Evolutionary conservation across 1,140 invertebrate genomes (phyloP).

Genomic region (Neodiprion lecontei): DNA sequence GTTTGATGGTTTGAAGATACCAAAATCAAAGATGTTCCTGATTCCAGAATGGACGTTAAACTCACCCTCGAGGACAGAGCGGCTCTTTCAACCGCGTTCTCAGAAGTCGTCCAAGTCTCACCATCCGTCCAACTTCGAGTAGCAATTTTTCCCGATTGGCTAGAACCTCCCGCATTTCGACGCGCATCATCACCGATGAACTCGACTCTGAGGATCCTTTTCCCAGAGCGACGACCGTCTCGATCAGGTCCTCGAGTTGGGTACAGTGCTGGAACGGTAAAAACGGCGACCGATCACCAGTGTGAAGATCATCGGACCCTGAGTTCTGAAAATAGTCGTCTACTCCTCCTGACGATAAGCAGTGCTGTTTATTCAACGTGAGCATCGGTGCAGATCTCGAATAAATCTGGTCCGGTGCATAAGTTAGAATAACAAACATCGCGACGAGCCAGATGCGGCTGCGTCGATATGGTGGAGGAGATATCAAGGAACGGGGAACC

Average conservation of each 20-base stretch:
- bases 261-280: slow-evolving; percentile 61
- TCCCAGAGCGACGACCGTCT: slow-evolving; percentile 58
- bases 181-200: slow-evolving; percentile 8
- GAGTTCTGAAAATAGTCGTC: neutral
- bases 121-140: slow-evolving; percentile 76
- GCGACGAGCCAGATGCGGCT: neutral
- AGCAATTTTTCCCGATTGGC: slow-evolving; percentile 72
- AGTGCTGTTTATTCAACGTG: neutral
- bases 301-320: neutral
- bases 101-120: slow-evolving; percentile 73
- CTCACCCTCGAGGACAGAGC: slow-evolving; percentile 54
- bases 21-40: no score
- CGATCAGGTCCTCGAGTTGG: slow-evolving; percentile 65
- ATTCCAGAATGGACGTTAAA: neutral
- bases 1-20: no score
- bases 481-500: neutral
- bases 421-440: neutral
- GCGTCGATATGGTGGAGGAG: neutral
- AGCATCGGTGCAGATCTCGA: neutral
- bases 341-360: neutral
- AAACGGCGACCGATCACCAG: slow-evolving; percentile 3
- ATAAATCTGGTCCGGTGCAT: slow-evolving; percentile 2
- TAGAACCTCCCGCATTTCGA: slow-evolving; percentile 60
- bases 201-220: slow-evolving; percentile 42
- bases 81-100: slow-evolving; percentile 73